phyloP scores from a whole-genome alignment of 2,797 vertebrate genomes.

The Coracias cyanogaster region DNA sequence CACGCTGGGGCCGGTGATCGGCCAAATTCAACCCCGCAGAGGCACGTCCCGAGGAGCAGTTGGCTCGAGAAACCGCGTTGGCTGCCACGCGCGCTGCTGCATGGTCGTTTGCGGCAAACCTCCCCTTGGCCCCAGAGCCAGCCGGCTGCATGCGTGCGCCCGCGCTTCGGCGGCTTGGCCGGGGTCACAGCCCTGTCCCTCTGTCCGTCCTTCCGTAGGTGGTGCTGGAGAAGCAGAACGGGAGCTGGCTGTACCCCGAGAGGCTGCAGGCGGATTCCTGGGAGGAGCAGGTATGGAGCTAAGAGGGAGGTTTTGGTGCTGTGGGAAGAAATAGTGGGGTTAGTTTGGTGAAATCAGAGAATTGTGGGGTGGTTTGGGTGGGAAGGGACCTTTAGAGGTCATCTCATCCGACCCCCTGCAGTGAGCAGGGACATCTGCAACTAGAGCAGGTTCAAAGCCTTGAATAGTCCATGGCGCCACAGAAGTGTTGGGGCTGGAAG shows the following conservation, averaged over 20 bases:
- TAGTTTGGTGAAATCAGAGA: not conserved
- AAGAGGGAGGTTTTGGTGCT: not conserved
- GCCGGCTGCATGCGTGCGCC: not conserved
- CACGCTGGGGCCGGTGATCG: accelerated
- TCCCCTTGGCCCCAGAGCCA: not conserved
- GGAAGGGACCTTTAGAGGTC: not conserved
- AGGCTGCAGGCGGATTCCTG: not conserved
- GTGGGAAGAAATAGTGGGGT: accelerated
- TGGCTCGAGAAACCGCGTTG: not conserved
- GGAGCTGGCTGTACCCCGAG: constrained; percentile 5
- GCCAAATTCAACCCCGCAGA: accelerated
- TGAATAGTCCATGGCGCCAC: no score
- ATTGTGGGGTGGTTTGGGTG: not conserved
- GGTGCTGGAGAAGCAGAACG: constrained; percentile 65
- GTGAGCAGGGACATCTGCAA: no score
- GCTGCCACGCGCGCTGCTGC: not conserved
- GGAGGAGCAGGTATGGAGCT: constrained; percentile 53
- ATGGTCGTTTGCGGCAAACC: not conserved
- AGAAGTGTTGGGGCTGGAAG: no score
- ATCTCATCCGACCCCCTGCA: no score
- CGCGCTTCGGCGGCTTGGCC: accelerated
- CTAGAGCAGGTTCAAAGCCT: no score
- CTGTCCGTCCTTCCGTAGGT: constrained; percentile 29
- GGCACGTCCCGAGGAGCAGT: not conserved
- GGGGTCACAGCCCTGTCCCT: not conserved